Conservation (phyloP, 2,888 invertebrate genomes). For the Parelbella ahira region DNA sequence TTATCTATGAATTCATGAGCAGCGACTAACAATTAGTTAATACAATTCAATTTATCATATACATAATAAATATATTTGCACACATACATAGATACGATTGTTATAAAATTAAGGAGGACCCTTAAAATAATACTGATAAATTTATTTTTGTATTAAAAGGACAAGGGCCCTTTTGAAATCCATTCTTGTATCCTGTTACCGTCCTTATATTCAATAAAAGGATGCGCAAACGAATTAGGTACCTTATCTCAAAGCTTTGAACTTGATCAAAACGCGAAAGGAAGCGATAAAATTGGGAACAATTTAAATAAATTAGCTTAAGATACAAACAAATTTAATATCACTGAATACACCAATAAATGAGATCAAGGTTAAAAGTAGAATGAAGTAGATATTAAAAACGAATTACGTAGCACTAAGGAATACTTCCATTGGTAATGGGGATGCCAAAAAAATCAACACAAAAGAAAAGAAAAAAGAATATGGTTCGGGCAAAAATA, state of each 20-base stretch:
- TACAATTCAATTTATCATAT: no score
- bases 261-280: constrained; percentile 2
- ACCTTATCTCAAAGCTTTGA: constrained; percentile 22
- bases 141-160: constrained; percentile 12
- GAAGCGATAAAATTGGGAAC: constrained; percentile 20
- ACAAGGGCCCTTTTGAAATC: constrained; percentile 11
- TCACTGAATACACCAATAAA: constrained; percentile 37
- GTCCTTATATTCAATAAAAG: constrained; percentile 12
- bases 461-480: constrained; percentile 26
- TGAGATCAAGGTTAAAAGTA: constrained; percentile 37
- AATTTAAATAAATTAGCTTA: constrained; percentile 26
- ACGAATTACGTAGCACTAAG: constrained; percentile 43
- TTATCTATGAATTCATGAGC: no score
- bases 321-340: constrained; percentile 36
- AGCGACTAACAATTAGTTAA: no score
- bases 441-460: constrained; percentile 31
- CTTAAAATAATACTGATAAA: constrained; percentile 5
- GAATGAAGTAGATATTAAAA: constrained; percentile 40
- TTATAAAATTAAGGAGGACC: background rate
- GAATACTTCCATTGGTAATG: constrained; percentile 38
- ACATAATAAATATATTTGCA: no score
- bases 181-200: constrained; percentile 3
- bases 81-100: no score
- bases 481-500: constrained; percentile 20
- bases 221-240: constrained; percentile 17